Percentiles rank a stretch among this genome's conserved stretches.
Evolutionary conservation across 2,888 invertebrate species (phyloP).

Genomic region (Hemistola chrysoprasaria): DNA sequence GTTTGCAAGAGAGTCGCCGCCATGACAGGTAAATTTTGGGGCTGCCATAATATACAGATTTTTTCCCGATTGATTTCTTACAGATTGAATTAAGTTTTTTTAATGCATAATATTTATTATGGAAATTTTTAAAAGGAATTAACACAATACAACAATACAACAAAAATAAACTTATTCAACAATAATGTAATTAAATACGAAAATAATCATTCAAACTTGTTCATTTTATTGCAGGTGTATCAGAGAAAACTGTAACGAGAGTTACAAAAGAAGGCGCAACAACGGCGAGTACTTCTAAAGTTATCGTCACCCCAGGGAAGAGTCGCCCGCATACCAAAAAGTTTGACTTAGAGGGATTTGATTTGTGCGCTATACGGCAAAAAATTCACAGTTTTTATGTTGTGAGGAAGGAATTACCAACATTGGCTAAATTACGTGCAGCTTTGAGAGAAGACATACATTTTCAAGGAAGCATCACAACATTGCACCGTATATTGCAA

Average conservation of each 20-base stretch:
- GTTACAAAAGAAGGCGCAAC: slow-evolving; percentile 22
- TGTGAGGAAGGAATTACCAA: slow-evolving; percentile 13
- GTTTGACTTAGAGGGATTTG: slow-evolving; percentile 19
- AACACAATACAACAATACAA: too few relatives aligned
- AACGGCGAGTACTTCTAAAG: slow-evolving; percentile 20
- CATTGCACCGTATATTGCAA: slow-evolving; percentile 20
- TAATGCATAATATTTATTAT: slow-evolving; percentile 1
- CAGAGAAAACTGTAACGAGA: slow-evolving; percentile 23
- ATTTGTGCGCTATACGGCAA: slow-evolving; percentile 25
- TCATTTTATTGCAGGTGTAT: slow-evolving; percentile 19
- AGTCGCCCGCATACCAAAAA: slow-evolving; percentile 22
- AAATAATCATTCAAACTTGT: slow-evolving; percentile 13
- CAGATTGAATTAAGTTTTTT: background rate
- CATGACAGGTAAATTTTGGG: slow-evolving; percentile 1
- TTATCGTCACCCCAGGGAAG: slow-evolving; percentile 23
- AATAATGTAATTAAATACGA: slow-evolving; percentile 11
- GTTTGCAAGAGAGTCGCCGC: slow-evolving; percentile 1
- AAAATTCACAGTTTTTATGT: slow-evolving; percentile 24
- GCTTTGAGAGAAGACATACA: slow-evolving; percentile 19
- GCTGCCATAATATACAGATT: slow-evolving; percentile 1
- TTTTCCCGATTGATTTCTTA: slow-evolving; percentile 1
- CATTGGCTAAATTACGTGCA: slow-evolving; percentile 20
- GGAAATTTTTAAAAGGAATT: slow-evolving; percentile 1
- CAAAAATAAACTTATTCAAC: too few relatives aligned
- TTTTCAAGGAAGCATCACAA: slow-evolving; percentile 26